phyloP scores from a whole-genome alignment of 2,888 invertebrate species.

The Apantesis nais region DNA sequence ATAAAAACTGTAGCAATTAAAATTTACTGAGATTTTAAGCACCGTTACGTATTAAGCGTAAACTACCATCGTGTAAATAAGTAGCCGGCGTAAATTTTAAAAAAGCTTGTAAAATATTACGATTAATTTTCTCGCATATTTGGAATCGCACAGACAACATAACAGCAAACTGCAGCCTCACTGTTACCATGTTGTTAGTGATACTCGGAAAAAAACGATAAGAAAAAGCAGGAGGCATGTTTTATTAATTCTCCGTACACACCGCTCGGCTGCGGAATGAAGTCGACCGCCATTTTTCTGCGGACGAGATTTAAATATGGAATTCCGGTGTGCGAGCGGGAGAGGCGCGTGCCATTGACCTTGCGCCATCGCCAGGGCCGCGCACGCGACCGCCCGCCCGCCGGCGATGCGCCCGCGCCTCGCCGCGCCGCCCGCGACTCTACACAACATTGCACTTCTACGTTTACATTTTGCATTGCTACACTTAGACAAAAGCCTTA shows the following conservation, averaged over 20 bases:
- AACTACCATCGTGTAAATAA: slow-evolving; percentile 30
- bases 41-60: slow-evolving; percentile 57
- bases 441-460: slow-evolving; percentile 61
- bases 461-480: slow-evolving; percentile 54
- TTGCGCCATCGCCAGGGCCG: slow-evolving; percentile 75
- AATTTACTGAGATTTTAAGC: slow-evolving; percentile 54
- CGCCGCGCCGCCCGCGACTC: slow-evolving; percentile 51
- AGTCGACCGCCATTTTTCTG: slow-evolving; percentile 84
- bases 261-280: slow-evolving; percentile 76
- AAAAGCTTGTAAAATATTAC: slow-evolving; percentile 58
- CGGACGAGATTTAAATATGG: slow-evolving; percentile 86
- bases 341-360: slow-evolving; percentile 85
- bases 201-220: slow-evolving; percentile 74
- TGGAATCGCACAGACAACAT: slow-evolving; percentile 52
- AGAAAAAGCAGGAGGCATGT: slow-evolving; percentile 78
- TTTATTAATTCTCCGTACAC: slow-evolving; percentile 84
- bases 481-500: slow-evolving; percentile 24
- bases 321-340: slow-evolving; percentile 86
- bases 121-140: slow-evolving; percentile 60
- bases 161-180: slow-evolving; percentile 66
- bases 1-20: slow-evolving; percentile 42
- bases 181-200: slow-evolving; percentile 72
- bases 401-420: slow-evolving; percentile 54
- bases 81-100: slow-evolving; percentile 49
- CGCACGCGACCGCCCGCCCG: slow-evolving; percentile 72